phyloP scores from a whole-genome alignment of 2,888 invertebrate species.

The Sphaerolaimus hirsutus region DNA sequence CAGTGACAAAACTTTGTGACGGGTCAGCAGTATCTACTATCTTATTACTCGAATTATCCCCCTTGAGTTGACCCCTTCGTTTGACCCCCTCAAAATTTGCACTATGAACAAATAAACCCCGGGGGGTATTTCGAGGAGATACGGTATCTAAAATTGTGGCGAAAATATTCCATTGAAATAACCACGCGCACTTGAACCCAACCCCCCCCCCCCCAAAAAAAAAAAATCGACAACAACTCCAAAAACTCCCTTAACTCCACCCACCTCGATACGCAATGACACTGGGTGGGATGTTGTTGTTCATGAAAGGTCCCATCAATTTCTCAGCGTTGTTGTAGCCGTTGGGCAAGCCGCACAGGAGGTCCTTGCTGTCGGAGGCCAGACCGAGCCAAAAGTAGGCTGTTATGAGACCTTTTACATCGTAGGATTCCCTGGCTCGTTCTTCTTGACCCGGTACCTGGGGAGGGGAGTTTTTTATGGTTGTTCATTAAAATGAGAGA shows the following conservation, averaged over 20 bases:
- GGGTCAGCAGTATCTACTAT: too few species aligned
- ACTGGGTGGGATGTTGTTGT: neutral
- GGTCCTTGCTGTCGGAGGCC: neutral
- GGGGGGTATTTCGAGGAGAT: too few species aligned
- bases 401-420: neutral
- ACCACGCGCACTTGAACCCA: too few species aligned
- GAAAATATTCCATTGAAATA: too few species aligned
- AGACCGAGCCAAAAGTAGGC: constrained; percentile 3
- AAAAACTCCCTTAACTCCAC: neutral
- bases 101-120: too few species aligned
- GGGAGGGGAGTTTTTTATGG: neutral
- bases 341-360: neutral
- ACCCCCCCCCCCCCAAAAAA: neutral
- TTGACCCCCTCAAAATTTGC: too few species aligned
- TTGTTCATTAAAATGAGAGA: too few species aligned
- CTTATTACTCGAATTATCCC: too few species aligned
- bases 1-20: neutral
- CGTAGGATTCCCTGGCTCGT: neutral
- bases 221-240: neutral
- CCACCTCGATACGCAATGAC: constrained; percentile 1
- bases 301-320: neutral
- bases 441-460: constrained; percentile 1
- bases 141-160: too few species aligned
- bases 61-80: too few species aligned
- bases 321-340: neutral